Percentiles rank a stretch among this genome's conserved stretches.
Evolutionary conservation across 1,140 invertebrate species (phyloP).

Genomic region (Scylla paramamosain): DNA sequence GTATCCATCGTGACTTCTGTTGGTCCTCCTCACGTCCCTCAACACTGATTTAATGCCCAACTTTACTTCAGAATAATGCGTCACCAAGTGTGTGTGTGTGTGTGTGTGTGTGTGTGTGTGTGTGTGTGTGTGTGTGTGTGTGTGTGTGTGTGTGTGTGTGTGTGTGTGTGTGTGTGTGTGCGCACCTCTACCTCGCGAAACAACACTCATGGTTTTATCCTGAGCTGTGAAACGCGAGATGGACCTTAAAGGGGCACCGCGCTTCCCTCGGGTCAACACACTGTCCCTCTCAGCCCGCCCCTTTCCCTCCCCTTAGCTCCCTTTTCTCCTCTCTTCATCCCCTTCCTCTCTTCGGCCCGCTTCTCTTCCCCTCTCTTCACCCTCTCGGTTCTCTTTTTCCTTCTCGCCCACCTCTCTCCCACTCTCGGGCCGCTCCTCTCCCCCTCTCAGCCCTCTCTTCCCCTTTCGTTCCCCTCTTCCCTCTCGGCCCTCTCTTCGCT

Average conservation of each 20-base stretch:
- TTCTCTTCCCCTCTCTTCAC: no score
- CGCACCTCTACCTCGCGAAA: not conserved
- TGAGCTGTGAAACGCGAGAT: conserved; percentile 1
- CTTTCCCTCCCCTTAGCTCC: not conserved
- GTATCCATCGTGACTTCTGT: not conserved
- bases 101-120: conserved; percentile 47
- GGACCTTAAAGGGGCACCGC: not conserved
- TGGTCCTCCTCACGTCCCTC: not conserved
- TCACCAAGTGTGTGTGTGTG: conserved; percentile 3
- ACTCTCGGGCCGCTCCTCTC: no score
- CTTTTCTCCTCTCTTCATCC: no score
- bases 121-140: conserved; percentile 50
- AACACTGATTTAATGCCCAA: not conserved
- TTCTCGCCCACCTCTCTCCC: no score
- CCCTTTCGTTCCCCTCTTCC: not conserved
- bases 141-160: conserved; percentile 54
- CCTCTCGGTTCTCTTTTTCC: no score
- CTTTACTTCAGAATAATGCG: not conserved
- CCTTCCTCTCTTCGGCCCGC: no score
- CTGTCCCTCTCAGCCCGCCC: not conserved
- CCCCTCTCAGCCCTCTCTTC: not conserved
- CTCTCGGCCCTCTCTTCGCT: no score
- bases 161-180: conserved; percentile 50
- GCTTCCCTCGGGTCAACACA: not conserved
- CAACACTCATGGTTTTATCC: not conserved